Evolutionary conservation across 2,797 vertebrate genomes (phyloP).

Genomic region (Chelon labrosus): DNA sequence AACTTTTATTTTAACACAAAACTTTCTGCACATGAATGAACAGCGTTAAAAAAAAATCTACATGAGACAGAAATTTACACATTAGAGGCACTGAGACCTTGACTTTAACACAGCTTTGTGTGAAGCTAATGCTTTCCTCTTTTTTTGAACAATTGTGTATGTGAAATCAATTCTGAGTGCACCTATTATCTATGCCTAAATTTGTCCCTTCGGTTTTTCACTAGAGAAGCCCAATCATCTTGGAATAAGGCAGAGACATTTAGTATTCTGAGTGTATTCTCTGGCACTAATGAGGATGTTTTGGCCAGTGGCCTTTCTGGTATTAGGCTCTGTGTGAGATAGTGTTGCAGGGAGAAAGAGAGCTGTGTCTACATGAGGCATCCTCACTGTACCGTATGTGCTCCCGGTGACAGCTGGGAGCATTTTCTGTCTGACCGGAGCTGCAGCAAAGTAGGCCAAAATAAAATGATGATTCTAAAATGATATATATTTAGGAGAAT

Average conservation of each 20-base stretch:
- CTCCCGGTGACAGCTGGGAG: conserved; percentile 13
- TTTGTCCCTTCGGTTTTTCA: conserved; percentile 9
- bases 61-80: not conserved
- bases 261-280: conserved; percentile 21
- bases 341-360: conserved; percentile 9
- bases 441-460: conserved; percentile 23
- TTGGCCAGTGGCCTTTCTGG: conserved; percentile 38
- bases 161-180: conserved; percentile 33
- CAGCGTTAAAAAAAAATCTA: not conserved
- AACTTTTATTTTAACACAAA: not conserved
- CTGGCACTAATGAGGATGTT: conserved; percentile 50
- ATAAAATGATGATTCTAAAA: conserved; percentile 35
- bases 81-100: not conserved
- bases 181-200: conserved; percentile 13
- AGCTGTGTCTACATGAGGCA: not conserved
- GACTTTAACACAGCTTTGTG: not conserved
- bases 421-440: conserved; percentile 13
- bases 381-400: not conserved
- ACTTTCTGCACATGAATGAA: not conserved
- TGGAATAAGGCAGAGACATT: not conserved
- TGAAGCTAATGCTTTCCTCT: not conserved
- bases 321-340: conserved; percentile 26
- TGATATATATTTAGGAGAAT: conserved; percentile 40
- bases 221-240: conserved; percentile 17
- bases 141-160: not conserved